phyloP scores from a whole-genome alignment of 2,888 invertebrate species.

The Celastrina argiolus region DNA sequence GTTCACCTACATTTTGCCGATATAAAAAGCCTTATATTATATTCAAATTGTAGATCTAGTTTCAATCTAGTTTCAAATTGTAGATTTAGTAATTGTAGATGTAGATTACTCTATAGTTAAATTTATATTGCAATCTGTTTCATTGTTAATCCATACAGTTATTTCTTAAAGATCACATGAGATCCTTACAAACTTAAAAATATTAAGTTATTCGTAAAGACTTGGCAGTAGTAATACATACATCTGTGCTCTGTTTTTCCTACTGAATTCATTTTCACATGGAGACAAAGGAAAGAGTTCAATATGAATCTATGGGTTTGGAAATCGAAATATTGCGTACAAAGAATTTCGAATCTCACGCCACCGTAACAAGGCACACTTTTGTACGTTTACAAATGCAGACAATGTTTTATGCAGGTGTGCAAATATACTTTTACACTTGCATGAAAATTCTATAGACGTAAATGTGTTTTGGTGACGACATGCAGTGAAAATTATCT shows the following conservation, averaged over 20 bases:
- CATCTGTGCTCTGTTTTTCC: slow-evolving; percentile 31
- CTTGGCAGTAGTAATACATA: neutral
- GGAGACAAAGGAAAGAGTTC: slow-evolving; percentile 41
- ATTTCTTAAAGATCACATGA: too few relatives aligned
- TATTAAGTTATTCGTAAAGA: neutral
- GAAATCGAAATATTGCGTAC: slow-evolving; percentile 18
- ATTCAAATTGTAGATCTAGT: too few relatives aligned
- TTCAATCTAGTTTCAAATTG: too few relatives aligned
- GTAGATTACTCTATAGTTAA: too few relatives aligned
- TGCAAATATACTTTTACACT: slow-evolving; percentile 28
- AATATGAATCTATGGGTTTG: slow-evolving; percentile 31
- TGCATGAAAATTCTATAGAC: slow-evolving; percentile 23
- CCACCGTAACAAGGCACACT: slow-evolving; percentile 1
- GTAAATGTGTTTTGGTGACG: slow-evolving; percentile 29
- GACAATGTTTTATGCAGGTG: slow-evolving; percentile 27
- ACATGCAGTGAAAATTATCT: slow-evolving; percentile 31
- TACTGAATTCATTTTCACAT: slow-evolving; percentile 44
- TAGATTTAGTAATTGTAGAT: too few relatives aligned
- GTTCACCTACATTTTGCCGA: too few relatives aligned
- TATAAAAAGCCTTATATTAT: too few relatives aligned
- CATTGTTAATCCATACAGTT: too few relatives aligned
- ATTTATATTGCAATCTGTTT: too few relatives aligned
- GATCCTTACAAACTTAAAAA: neutral
- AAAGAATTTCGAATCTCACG: slow-evolving; percentile 24
- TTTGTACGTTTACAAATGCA: slow-evolving; percentile 3